phyloP scores from a whole-genome alignment of 2,797 vertebrate genomes.

The Manis javanica region DNA sequence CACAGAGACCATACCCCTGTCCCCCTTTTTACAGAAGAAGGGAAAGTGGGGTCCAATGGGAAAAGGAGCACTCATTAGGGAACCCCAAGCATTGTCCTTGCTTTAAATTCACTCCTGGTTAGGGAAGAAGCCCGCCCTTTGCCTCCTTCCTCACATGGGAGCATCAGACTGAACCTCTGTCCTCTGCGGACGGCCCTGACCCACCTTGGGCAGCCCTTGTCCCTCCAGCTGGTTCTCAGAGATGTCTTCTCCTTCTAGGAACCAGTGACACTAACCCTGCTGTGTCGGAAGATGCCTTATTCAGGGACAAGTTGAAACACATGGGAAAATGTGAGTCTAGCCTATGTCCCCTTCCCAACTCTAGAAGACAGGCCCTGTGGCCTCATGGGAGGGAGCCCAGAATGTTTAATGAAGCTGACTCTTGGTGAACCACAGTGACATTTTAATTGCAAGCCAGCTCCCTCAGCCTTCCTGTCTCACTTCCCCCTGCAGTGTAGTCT shows the following conservation, averaged over 20 bases:
- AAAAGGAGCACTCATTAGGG: too few relatives aligned
- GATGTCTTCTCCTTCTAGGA: constrained; percentile 87
- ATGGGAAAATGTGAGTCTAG: constrained; percentile 97
- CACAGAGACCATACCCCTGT: neutral
- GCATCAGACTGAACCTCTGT: neutral
- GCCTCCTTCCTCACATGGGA: neutral
- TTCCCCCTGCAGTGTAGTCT: constrained; percentile 66
- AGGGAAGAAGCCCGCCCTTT: neutral
- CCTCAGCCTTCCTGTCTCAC: constrained; percentile 53
- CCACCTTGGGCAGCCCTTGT: neutral
- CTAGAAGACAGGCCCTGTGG: neutral
- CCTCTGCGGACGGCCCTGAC: neutral
- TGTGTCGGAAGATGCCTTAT: constrained; percentile 96
- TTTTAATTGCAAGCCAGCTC: constrained; percentile 60
- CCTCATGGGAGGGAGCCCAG: neutral
- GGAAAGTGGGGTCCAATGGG: neutral
- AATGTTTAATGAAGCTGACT: neutral
- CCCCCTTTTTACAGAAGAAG: neutral
- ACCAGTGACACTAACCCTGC: constrained; percentile 88
- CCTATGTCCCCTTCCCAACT: neutral
- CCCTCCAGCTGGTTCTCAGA: constrained; percentile 53
- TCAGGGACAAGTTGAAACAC: constrained; percentile 98
- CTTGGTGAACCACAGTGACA: constrained; percentile 63
- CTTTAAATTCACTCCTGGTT: neutral
- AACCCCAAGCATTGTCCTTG: neutral